Evolutionary conservation across 2,888 invertebrate genomes (phyloP), one percentile per base, ranked within the genome.

Genomic region (Sesamia inferens): DNA sequence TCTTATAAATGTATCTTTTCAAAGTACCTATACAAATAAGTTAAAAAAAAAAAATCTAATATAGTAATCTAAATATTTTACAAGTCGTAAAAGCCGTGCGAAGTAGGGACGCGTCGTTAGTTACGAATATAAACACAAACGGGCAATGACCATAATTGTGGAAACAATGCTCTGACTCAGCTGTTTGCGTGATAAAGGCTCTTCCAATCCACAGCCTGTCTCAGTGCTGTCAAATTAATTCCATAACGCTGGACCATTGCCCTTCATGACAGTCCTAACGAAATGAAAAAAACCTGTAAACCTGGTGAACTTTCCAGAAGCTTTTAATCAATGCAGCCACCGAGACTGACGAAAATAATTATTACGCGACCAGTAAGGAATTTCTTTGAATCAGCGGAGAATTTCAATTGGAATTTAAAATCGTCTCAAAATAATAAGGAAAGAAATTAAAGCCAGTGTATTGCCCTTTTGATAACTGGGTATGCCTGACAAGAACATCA

Each of bases 141-240:
- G 48, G 44, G 39, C 63, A 76, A 70, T 73, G 75, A 47, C 74
- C 74, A 76, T 70, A 83, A 73, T 71, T 76, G 64, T 66, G 71
- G 39, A 67, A 74, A 83, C 74, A 83, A 83, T 79, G 73, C 65
- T 55, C 57, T 75, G 73, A 85, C 71, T 74, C 70, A 80, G 74
- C 67, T 47, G 68, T 74, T 79, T 64, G 39, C 55, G 55, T 64
- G 55, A 22, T 24, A 68, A 78, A 73, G 62, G 66, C 54, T n/a
- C 16, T 51, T 44, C 48, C 73, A 42, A n/a, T 66, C 54, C 14
- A 39, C 73, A 57, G 57, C 55, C 48, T 68, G 68, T 69, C 79
- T 74, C 66, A 14, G 51, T 5, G n/a, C 70, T 81, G 78, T 81
- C 85, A 74, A 76, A 74, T 71, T 66, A 65, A 72, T 14, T 47